Evolutionary conservation across 2,888 invertebrate genomes (phyloP).

Genomic region (Melanotus villosus): DNA sequence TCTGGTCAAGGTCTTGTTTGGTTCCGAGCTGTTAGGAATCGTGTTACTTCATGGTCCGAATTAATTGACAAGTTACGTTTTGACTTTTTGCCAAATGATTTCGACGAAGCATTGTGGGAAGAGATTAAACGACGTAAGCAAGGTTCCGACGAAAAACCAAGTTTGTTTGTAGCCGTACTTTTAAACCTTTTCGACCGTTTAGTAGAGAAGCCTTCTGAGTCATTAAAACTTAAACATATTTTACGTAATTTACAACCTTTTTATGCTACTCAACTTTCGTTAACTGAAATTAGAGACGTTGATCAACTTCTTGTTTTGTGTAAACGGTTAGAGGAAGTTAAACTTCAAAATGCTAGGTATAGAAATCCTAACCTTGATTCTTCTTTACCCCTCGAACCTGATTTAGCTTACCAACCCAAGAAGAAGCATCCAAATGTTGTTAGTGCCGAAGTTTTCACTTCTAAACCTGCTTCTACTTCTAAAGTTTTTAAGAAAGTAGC

Average conservation of each 20-base stretch:
- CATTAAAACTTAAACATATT: neutral
- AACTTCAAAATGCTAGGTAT: conserved; percentile 1
- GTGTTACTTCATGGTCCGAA: neutral
- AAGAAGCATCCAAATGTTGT: too few relatives aligned
- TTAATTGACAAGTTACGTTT: neutral
- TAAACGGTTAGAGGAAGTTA: neutral
- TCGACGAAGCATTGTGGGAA: conserved; percentile 39
- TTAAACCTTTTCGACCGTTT: conserved; percentile 1
- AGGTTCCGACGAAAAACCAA: conserved; percentile 31
- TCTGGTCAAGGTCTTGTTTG: neutral
- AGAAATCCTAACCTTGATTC: neutral
- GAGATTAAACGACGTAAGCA: conserved; percentile 31
- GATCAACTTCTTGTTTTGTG: neutral
- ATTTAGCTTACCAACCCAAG: conserved; percentile 24
- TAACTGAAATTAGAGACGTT: neutral
- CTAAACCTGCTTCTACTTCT: too few relatives aligned
- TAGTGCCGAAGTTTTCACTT: too few relatives aligned
- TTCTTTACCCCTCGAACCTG: neutral
- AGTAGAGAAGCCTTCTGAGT: neutral
- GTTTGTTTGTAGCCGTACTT: neutral
- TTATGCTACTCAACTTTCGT: conserved; percentile 2
- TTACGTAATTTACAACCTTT: neutral
- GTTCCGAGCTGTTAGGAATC: neutral
- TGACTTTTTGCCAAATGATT: conserved; percentile 42
- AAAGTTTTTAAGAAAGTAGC: too few relatives aligned